Evolutionary conservation across 1,140 invertebrate species (phyloP).

Genomic region (Cherax destructor): DNA sequence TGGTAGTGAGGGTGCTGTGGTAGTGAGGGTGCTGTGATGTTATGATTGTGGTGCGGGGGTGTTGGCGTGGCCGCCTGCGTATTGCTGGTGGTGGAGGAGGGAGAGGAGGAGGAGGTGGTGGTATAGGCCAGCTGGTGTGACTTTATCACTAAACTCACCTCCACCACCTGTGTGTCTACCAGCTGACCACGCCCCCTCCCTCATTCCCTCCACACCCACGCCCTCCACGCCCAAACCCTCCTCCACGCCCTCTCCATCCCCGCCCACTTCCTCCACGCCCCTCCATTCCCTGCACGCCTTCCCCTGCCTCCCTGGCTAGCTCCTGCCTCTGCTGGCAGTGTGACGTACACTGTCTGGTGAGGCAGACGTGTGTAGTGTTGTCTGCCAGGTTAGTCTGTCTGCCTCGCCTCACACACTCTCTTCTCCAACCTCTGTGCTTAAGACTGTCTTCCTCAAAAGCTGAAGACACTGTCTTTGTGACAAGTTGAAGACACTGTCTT

Average conservation of each 20-base stretch:
- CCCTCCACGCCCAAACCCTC: too few species aligned
- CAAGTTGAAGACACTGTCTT: too few species aligned
- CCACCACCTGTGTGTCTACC: background rate
- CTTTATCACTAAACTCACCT: background rate
- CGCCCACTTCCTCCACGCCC: background rate
- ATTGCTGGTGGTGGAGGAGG: conserved; percentile 4
- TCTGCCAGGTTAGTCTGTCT: too few species aligned
- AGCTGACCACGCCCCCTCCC: background rate
- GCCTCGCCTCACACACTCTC: too few species aligned
- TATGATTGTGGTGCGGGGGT: background rate
- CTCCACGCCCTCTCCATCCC: background rate
- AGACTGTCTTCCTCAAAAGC: too few species aligned
- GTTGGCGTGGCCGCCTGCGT: conserved; percentile 32
- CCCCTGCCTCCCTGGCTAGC: background rate
- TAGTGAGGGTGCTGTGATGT: background rate
- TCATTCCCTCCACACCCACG: too few species aligned
- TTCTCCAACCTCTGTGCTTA: too few species aligned
- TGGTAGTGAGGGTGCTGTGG: too few species aligned
- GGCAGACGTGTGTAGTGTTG: too few species aligned
- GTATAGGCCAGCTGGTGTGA: background rate
- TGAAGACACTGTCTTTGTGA: too few species aligned
- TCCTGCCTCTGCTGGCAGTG: background rate
- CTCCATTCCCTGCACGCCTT: background rate
- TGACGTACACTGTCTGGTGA: too few species aligned
- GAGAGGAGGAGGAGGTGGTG: background rate